These are phyloP conservation scores for Lasiurus borealis DNA, from an alignment of 2,113 vertebrate genomes.

Conservation along the genomic window DNA sequence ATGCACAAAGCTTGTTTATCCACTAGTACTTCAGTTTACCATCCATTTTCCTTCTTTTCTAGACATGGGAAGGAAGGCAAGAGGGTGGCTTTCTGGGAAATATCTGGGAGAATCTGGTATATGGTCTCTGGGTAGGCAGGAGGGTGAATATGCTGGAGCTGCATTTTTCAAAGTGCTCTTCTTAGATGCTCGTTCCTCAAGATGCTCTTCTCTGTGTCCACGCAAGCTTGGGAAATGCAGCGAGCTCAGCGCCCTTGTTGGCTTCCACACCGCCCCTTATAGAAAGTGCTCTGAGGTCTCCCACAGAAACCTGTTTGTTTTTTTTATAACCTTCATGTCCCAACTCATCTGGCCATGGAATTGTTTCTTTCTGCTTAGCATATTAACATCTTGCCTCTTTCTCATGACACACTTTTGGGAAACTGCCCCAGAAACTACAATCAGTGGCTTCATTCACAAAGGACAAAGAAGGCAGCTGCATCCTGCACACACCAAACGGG, in stretches of 20 bases:
- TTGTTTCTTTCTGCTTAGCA: constrained; percentile 34
- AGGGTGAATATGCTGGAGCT: not conserved
- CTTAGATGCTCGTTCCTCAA: not conserved
- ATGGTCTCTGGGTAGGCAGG: not conserved
- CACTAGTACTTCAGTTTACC: not conserved
- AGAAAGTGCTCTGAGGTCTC: not conserved
- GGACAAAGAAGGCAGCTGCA: constrained; percentile 77
- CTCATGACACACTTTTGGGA: constrained; percentile 80
- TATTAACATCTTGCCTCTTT: constrained; percentile 74
- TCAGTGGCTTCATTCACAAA: constrained; percentile 67
- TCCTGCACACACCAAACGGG: not conserved
- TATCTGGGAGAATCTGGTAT: not conserved
- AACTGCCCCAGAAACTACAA: constrained; percentile 70
- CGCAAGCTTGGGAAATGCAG: not conserved
- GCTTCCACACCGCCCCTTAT: too few species aligned
- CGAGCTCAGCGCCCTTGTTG: rapidly evolving
- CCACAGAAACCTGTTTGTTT: constrained; percentile 1
- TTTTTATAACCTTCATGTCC: not conserved
- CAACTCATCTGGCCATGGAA: not conserved
- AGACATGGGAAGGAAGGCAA: not conserved
- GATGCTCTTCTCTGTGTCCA: not conserved
- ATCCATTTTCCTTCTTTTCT: not conserved
- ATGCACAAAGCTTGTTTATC: not conserved
- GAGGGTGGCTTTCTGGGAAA: not conserved
- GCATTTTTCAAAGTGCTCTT: not conserved